Evolutionary conservation across 2,797 vertebrate species (phyloP).

Genomic region (Anniella stebbinsi): DNA sequence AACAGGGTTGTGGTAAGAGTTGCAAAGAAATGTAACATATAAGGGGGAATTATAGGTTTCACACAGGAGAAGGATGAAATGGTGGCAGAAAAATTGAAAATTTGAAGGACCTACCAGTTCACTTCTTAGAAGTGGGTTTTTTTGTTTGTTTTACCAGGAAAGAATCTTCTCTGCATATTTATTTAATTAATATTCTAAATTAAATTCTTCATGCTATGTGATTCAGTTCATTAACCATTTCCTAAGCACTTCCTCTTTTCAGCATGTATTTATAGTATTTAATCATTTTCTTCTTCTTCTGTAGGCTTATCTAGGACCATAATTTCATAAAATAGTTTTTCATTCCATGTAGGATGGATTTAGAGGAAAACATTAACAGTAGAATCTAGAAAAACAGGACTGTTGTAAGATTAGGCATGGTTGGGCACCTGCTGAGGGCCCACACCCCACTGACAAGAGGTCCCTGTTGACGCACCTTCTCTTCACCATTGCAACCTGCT

Average conservation of each 20-base stretch:
- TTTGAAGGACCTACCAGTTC: conserved; percentile 22
- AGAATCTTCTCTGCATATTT: not conserved
- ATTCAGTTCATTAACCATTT: conserved; percentile 41
- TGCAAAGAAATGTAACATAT: not conserved
- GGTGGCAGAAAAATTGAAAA: conserved; percentile 7
- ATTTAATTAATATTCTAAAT: conserved; percentile 59
- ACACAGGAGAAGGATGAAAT: conserved; percentile 24
- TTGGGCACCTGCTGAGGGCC: too few species aligned
- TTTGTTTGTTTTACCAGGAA: too few species aligned
- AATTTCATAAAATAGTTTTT: conserved; percentile 29
- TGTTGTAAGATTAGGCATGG: too few species aligned
- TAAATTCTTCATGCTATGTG: conserved; percentile 32
- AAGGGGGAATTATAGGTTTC: not conserved
- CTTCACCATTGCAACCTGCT: too few species aligned
- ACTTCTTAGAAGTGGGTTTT: conserved; percentile 12
- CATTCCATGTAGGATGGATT: conserved; percentile 34
- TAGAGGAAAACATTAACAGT: conserved; percentile 39
- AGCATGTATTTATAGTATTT: conserved; percentile 37
- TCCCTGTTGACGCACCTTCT: too few species aligned
- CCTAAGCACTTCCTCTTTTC: conserved; percentile 42
- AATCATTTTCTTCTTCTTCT: conserved; percentile 1
- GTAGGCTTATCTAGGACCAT: conserved; percentile 42
- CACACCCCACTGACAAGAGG: too few species aligned
- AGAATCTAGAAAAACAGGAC: conserved; percentile 34
- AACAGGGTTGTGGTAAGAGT: too few species aligned